Base-by-base conservation (phyloP, 2,113 vertebrate genomes). In the Percina caprodes region DNA sequence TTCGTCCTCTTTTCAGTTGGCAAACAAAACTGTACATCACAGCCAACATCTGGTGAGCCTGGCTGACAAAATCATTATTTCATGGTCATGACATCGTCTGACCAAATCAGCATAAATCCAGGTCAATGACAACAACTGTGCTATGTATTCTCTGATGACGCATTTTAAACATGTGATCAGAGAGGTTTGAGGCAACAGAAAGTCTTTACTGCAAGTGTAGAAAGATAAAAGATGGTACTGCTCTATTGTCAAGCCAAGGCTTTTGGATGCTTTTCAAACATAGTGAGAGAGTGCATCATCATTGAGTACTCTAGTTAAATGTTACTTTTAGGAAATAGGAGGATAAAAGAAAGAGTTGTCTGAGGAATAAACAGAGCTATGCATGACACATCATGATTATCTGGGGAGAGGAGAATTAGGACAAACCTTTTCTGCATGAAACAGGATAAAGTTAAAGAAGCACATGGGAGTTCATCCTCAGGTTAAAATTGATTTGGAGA, bases 401-500 rank as follows among this genome's bases (percentile, higher is more conserved):
- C 16, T 54, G 19, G 45, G 21, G 4, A n/a, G n/a, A 46, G 30
- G 56, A 63, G 39, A 26, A 61, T 73, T 26, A 48, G 18, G 45
- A 71, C 12, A 1, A 15, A 26, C 8, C 8, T 60, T 65, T 42
- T 56, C 59, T 80, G 18, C 13, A 77, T 56, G 74, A 80, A 55
- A 74, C 55, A 45, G 48, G 42, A 62, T 68, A 65, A 63, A 76
- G 59, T 67, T 55, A 46, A 23, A 71, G 67, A 10, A 75, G 51
- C 49, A 81, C 21, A 51, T 12, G 60, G 19, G 65, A 49, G 71
- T 84, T 90, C 74, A 76, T 67, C 30, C 23, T 2, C 16, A 68
- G 58, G 79, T 55, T 46, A 54, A 54, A 69, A 77, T 48, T 67
- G 80, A 88, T 84, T 75, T 21, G 13, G 5, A 74, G 79, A 65